phyloP scores from a whole-genome alignment of 2,888 invertebrate species.

The Dryobotodes eremita region DNA sequence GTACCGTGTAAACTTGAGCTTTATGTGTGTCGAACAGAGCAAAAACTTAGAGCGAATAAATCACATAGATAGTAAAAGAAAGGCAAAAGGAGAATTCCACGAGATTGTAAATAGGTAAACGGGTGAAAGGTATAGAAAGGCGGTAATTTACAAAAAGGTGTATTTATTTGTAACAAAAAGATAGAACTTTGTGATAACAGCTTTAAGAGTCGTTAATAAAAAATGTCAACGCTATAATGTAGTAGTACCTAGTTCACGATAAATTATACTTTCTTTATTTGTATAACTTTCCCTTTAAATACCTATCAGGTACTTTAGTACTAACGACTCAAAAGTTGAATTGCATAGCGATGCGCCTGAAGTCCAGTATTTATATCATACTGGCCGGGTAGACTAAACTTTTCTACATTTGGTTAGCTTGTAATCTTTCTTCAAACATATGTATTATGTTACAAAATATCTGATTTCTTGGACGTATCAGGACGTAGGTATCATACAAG shows the following conservation, averaged over 20 bases:
- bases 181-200: constrained; percentile 48
- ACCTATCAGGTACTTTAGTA: too few relatives aligned
- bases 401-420: too few relatives aligned
- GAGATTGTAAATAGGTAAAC: constrained; percentile 63
- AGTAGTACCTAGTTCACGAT: constrained; percentile 7
- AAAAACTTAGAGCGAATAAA: constrained; percentile 28
- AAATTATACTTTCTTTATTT: constrained; percentile 9
- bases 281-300: constrained; percentile 22
- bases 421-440: too few relatives aligned
- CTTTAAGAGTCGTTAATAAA: constrained; percentile 31
- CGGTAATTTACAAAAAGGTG: constrained; percentile 58
- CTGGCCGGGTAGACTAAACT: too few relatives aligned
- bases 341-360: too few relatives aligned
- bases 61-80: constrained; percentile 45
- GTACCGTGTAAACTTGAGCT: constrained; percentile 38
- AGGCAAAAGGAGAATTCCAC: constrained; percentile 61
- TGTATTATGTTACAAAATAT: too few relatives aligned
- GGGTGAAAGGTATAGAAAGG: constrained; percentile 76
- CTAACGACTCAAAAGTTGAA: too few relatives aligned
- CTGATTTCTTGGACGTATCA: too few relatives aligned
- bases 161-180: constrained; percentile 51
- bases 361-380: too few relatives aligned
- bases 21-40: constrained; percentile 17
- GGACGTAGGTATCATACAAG: too few relatives aligned
- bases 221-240: constrained; percentile 43